phyloP scores from a whole-genome alignment of 1,140 invertebrate species.

The Pseudomyrmex gracilis region DNA sequence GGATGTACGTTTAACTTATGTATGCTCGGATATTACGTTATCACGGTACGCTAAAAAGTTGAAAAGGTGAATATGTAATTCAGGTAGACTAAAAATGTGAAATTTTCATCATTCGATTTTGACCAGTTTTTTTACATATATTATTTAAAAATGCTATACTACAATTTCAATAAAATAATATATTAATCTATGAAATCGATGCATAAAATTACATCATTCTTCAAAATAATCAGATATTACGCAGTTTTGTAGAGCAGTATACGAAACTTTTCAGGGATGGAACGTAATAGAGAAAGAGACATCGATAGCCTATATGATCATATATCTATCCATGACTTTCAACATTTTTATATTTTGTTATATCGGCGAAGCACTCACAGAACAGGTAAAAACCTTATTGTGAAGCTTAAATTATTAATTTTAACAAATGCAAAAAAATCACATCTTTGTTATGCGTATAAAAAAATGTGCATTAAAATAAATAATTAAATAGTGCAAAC shows the following conservation, averaged over 20 bases:
- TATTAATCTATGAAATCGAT: slow-evolving; percentile 69
- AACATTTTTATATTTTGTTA: slow-evolving; percentile 76
- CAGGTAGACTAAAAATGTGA: too few relatives aligned
- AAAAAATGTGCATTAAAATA: not conserved
- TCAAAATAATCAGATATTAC: not conserved
- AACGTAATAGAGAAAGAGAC: slow-evolving; percentile 2
- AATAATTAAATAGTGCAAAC: slow-evolving; percentile 60
- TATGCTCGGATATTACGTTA: slow-evolving; percentile 76
- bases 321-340: slow-evolving; percentile 60
- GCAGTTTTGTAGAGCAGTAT: not conserved
- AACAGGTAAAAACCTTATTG: slow-evolving; percentile 52
- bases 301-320: slow-evolving; percentile 37
- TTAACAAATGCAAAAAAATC: not conserved
- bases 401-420: not conserved
- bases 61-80: slow-evolving; percentile 46
- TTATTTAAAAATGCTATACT: not conserved
- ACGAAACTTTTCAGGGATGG: slow-evolving; percentile 65
- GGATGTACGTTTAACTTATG: slow-evolving; percentile 79
- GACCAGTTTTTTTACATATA: too few relatives aligned
- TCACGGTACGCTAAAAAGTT: slow-evolving; percentile 68
- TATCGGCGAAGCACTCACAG: slow-evolving; percentile 68
- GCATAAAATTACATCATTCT: not conserved
- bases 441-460: slow-evolving; percentile 3
- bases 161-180: slow-evolving; percentile 46
- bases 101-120: too few relatives aligned